Evolutionary conservation across 1,140 invertebrate genomes (phyloP).

Genomic region (Ladona fulva): DNA sequence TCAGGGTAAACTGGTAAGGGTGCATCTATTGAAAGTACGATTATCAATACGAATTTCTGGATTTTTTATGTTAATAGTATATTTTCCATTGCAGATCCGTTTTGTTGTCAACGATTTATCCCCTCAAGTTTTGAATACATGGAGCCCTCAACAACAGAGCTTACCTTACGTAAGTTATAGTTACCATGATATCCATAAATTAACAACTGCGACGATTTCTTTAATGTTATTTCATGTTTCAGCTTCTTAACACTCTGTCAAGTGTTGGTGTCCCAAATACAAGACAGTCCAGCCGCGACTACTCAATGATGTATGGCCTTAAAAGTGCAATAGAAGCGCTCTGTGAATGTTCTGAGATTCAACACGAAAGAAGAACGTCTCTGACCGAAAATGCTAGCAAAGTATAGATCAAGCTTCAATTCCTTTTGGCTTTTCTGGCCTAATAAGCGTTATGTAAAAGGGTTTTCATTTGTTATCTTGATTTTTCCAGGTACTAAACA

Average conservation of each 20-base stretch:
- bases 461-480: background rate
- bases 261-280: slow-evolving; percentile 32
- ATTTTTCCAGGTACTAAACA: slow-evolving; percentile 42
- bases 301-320: slow-evolving; percentile 72
- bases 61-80: slow-evolving; percentile 19
- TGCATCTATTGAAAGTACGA: slow-evolving; percentile 14
- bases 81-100: slow-evolving; percentile 50
- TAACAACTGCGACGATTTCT: background rate
- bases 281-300: slow-evolving; percentile 41
- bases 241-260: slow-evolving; percentile 16
- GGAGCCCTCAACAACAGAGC: slow-evolving; percentile 70
- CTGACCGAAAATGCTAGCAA: slow-evolving; percentile 46
- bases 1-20: slow-evolving; percentile 65
- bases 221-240: slow-evolving; percentile 8
- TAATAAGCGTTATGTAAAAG: too few relatives aligned
- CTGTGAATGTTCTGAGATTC: slow-evolving; percentile 68
- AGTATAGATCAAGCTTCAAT: slow-evolving; percentile 18
- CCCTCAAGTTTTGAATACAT: slow-evolving; percentile 71
- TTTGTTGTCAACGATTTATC: slow-evolving; percentile 75
- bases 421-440: too few relatives aligned
- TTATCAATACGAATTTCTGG: slow-evolving; percentile 17
- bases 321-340: slow-evolving; percentile 78
- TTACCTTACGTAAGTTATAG: slow-evolving; percentile 57
- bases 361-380: slow-evolving; percentile 47
- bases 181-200: background rate